These are phyloP conservation scores for Junonia oenone DNA, from an alignment of 2,888 invertebrate species.

Conservation along the genomic window DNA sequence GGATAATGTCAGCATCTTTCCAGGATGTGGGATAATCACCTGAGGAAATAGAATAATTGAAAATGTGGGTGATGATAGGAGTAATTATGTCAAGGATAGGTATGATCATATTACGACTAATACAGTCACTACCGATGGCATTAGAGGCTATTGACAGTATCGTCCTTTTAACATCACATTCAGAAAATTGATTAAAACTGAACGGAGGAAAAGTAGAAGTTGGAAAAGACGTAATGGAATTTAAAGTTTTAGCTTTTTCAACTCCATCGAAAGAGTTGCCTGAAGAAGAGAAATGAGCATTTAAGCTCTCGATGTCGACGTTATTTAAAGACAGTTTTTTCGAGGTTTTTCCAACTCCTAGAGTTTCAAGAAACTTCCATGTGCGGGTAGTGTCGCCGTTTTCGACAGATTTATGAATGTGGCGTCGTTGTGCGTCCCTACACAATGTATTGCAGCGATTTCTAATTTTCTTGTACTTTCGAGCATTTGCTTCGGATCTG, in stretches of 20 bases:
- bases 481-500: background rate
- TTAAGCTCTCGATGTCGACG: background rate
- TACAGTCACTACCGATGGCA: background rate
- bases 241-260: background rate
- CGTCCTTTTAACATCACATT: background rate
- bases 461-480: background rate
- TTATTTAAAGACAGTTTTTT: background rate
- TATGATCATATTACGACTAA: slow-evolving; percentile 9
- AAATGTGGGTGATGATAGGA: slow-evolving; percentile 6
- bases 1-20: slow-evolving; percentile 3
- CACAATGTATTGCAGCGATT: background rate
- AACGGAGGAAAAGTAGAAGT: background rate
- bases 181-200: background rate
- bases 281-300: background rate
- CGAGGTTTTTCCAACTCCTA: background rate
- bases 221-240: background rate
- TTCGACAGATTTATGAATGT: background rate
- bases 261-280: background rate
- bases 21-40: background rate
- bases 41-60: background rate
- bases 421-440: too few species aligned
- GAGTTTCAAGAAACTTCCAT: background rate
- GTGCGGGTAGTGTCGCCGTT: background rate
- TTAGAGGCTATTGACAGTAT: background rate
- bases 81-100: background rate